These are phyloP conservation scores for Plutomurus gul DNA, from an alignment of 1,140 invertebrate species.

Conservation along the genomic window DNA sequence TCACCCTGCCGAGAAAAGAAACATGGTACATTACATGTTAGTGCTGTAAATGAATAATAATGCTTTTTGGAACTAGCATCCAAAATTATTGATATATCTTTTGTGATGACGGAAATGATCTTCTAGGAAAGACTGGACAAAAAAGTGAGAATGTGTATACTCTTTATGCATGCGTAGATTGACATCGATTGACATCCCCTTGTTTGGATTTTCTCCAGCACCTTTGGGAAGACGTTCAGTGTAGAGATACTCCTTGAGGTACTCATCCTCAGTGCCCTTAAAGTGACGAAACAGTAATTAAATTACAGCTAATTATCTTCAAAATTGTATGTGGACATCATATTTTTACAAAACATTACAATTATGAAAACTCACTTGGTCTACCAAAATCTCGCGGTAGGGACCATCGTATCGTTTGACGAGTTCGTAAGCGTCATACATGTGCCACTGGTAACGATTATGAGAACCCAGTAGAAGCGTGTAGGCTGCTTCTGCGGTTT, in stretches of 20 bases:
- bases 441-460: constrained; percentile 69
- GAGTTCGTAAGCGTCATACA: constrained; percentile 87
- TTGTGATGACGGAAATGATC: constrained; percentile 89
- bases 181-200: constrained; percentile 63
- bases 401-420: constrained; percentile 83
- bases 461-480: constrained; percentile 73
- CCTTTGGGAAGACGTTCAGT: constrained; percentile 74
- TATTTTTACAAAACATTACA: not conserved
- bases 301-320: not conserved
- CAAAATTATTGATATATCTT: constrained; percentile 18
- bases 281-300: constrained; percentile 54
- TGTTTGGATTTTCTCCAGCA: constrained; percentile 70
- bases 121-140: constrained; percentile 88
- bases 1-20: too few species aligned
- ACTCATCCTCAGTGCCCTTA: constrained; percentile 82
- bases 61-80: not conserved
- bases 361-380: constrained; percentile 70
- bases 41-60: not conserved
- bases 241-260: constrained; percentile 75
- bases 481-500: constrained; percentile 83
- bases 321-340: not conserved
- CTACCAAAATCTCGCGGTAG: constrained; percentile 79
- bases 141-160: constrained; percentile 97
- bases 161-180: constrained; percentile 80
- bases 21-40: too few species aligned